phyloP scores from a whole-genome alignment of 2,888 invertebrate genomes.

The Glaucopsyche alexis region DNA sequence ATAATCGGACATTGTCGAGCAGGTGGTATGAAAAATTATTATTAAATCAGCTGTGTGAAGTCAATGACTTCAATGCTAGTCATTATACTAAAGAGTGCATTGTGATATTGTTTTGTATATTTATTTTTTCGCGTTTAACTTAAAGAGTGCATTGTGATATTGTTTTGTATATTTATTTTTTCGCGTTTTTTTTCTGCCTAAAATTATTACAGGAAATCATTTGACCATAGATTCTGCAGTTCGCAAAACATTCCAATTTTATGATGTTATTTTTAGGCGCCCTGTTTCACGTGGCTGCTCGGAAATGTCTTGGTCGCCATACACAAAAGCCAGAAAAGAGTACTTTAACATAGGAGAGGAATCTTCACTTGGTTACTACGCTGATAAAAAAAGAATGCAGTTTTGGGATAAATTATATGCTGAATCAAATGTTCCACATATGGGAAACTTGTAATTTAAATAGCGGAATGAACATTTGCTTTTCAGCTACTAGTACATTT shows the following conservation, averaged over 20 bases:
- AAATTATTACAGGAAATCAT: too few species aligned
- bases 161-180: too few species aligned
- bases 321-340: conserved; percentile 47
- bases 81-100: too few species aligned
- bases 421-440: conserved; percentile 51
- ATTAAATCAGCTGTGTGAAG: too few species aligned
- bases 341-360: conserved; percentile 57
- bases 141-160: too few species aligned
- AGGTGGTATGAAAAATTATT: too few species aligned
- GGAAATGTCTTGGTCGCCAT: conserved; percentile 59
- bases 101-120: too few species aligned
- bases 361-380: conserved; percentile 47
- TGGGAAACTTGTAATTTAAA: conserved; percentile 30
- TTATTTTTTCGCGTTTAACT: too few species aligned
- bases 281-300: conserved; percentile 54
- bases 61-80: too few species aligned
- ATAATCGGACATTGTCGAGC: too few species aligned
- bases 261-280: conserved; percentile 49
- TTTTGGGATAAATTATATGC: conserved; percentile 68
- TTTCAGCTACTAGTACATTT: background rate
- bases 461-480: background rate
- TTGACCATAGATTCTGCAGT: too few species aligned
- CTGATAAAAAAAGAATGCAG: conserved; percentile 54
- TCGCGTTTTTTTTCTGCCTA: too few species aligned
- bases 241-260: background rate